Evolutionary conservation across 2,113 vertebrate genomes (phyloP), one percentile per base, ranked within the genome.

Genomic region (Platycercus adscitus): DNA sequence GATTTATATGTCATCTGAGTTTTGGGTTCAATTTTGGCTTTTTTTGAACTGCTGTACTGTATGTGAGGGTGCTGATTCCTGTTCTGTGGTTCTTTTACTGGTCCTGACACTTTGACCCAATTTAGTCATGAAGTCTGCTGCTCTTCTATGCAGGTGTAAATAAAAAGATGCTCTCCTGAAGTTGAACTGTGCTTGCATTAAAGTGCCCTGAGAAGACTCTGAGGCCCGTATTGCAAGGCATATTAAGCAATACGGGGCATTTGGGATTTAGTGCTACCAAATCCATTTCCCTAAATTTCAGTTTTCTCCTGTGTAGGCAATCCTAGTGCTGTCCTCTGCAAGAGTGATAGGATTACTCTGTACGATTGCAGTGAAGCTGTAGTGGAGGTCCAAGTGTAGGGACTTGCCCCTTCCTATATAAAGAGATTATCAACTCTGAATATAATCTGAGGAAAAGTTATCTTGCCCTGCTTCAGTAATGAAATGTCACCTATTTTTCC

Each of bases 341-440:
- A 92, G 88, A 86, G 95, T 97, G 95, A 98, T 97, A 89, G 96
- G 97, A 98, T 98, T 98, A 98, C 80, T 92, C 63, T 29, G 28
- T 92, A 89, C 53, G 23, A 97, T 96, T 89, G 91, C 89, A 92
- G 94, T 89, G 96, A 86, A 89, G 80, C 65, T 91, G 94, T 88
- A 88, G 79, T 76, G 91, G 92, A 97, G 84, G 97, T 97, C 94
- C 96, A 97, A 96, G 95, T 98, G 93, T 96, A 97, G 96, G 88
- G 83, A 94, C 95, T 98, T 94, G 88, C 95, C 95, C 96, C 64
- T 11, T 97, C 72, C 91, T 56, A 80, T 95, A 96, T 98, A 99
- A 99, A 98, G 95, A 98, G 98, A 98, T 99, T 98, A 98, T 96
- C 65, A 97, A 95, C 95, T 98, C 97, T 97, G 96, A 98, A 96